Percentiles rank a stretch among this genome's conserved stretches.
Conservation (phyloP, 2,888 invertebrate genomes). For the Thecophora atra region DNA sequence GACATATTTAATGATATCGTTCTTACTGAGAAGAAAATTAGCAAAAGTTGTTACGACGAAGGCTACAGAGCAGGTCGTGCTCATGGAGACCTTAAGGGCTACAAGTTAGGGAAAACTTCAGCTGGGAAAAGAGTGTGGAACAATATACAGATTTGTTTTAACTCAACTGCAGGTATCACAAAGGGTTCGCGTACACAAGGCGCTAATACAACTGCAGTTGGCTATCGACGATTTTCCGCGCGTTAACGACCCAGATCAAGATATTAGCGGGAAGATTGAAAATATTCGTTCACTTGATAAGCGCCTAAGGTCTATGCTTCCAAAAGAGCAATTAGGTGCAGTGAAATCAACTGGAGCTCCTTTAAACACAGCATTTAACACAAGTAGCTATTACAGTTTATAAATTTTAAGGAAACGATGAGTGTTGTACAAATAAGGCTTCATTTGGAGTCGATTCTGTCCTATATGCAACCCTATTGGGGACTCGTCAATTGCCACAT, state of each 20-base stretch:
- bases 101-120: conserved; percentile 77
- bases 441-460: conserved; percentile 68
- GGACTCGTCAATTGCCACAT: conserved; percentile 80
- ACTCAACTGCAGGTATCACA: conserved; percentile 69
- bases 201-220: conserved; percentile 70
- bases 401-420: conserved; percentile 42
- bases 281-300: conserved; percentile 76
- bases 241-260: conserved; percentile 72
- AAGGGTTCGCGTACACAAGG: conserved; percentile 69
- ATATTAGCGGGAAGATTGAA: conserved; percentile 73
- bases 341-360: neutral
- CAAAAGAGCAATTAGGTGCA: neutral
- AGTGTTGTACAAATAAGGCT: conserved; percentile 54
- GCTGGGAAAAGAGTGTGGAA: conserved; percentile 81
- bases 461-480: conserved; percentile 71
- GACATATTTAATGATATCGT: conserved; percentile 77
- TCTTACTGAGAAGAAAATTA: conserved; percentile 74
- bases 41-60: conserved; percentile 73
- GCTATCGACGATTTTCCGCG: conserved; percentile 74
- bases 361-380: conserved; percentile 9
- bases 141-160: conserved; percentile 73
- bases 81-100: conserved; percentile 71
- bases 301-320: conserved; percentile 73
- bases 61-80: conserved; percentile 73
- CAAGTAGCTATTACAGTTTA: conserved; percentile 54